Conservation (phyloP, 2,113 vertebrate genomes). For the Bettongia penicillata region DNA sequence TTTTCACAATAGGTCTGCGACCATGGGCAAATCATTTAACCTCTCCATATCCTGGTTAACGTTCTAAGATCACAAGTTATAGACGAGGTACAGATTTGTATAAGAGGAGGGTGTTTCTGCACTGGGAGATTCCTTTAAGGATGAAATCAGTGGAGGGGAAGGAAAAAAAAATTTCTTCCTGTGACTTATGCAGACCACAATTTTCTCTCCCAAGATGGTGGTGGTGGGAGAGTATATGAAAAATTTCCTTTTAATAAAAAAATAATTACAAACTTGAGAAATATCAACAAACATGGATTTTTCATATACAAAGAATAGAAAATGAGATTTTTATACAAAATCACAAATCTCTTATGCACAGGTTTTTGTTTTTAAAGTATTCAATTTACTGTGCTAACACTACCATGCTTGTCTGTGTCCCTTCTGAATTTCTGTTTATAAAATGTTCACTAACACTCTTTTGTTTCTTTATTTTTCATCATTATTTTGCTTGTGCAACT, state of each 20-base stretch:
- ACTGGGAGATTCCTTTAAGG: background rate
- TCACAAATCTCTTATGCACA: background rate
- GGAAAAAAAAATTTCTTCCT: background rate
- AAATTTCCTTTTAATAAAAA: background rate
- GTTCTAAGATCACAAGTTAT: background rate
- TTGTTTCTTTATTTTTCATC: background rate
- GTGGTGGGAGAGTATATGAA: background rate
- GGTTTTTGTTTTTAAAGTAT: background rate
- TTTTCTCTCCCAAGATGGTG: background rate
- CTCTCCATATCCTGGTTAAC: background rate
- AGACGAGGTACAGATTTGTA: background rate
- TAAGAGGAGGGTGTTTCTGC: background rate
- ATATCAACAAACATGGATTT: background rate
- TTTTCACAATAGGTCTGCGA: background rate
- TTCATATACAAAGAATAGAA: background rate
- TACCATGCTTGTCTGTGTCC: background rate
- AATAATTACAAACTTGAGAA: background rate
- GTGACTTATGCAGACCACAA: background rate
- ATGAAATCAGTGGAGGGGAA: background rate
- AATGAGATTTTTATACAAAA: background rate
- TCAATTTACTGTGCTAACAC: background rate
- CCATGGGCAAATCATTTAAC: background rate
- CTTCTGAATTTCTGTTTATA: background rate
- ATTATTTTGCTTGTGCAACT: background rate
- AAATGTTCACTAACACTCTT: background rate